phyloP scores from a whole-genome alignment of 1,140 invertebrate genomes.

The Periplaneta americana region DNA sequence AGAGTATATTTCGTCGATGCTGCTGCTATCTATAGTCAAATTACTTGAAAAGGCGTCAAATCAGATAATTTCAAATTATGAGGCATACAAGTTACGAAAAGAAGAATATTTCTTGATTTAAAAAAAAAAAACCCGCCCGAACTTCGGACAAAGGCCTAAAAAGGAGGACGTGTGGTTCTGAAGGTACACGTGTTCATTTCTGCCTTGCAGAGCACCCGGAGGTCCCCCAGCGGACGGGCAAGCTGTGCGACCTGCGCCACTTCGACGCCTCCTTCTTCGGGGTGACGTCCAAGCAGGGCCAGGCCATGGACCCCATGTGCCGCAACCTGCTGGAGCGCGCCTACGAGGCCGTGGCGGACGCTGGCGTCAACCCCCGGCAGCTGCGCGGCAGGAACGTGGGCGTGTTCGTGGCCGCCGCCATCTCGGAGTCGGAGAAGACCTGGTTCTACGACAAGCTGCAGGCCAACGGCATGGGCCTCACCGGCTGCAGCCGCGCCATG shows the following conservation, averaged over 20 bases:
- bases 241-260: slow-evolving; percentile 70
- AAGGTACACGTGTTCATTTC: too few relatives aligned
- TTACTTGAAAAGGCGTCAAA: too few relatives aligned
- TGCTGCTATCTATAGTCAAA: too few relatives aligned
- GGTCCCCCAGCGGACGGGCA: slow-evolving; percentile 63
- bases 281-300: slow-evolving; percentile 75
- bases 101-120: too few relatives aligned
- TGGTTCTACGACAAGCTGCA: slow-evolving; percentile 22
- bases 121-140: too few relatives aligned
- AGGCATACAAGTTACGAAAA: too few relatives aligned
- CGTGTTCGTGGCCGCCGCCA: slow-evolving; percentile 53
- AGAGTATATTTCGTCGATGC: too few relatives aligned
- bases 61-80: too few relatives aligned
- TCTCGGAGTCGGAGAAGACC: slow-evolving; percentile 13
- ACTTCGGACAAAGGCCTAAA: too few relatives aligned
- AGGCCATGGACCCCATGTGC: slow-evolving; percentile 76
- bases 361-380: slow-evolving; percentile 57
- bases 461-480: slow-evolving; percentile 44
- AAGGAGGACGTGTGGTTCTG: too few relatives aligned
- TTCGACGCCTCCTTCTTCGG: slow-evolving; percentile 79
- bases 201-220: not conserved
- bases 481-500: slow-evolving; percentile 50
- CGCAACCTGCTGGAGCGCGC: slow-evolving; percentile 75
- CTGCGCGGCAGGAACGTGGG: slow-evolving; percentile 68
- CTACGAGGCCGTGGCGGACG: slow-evolving; percentile 83